These are phyloP conservation scores for Brachypalpus laphriformis DNA, from an alignment of 2,888 invertebrate species.

Conservation along the genomic window DNA sequence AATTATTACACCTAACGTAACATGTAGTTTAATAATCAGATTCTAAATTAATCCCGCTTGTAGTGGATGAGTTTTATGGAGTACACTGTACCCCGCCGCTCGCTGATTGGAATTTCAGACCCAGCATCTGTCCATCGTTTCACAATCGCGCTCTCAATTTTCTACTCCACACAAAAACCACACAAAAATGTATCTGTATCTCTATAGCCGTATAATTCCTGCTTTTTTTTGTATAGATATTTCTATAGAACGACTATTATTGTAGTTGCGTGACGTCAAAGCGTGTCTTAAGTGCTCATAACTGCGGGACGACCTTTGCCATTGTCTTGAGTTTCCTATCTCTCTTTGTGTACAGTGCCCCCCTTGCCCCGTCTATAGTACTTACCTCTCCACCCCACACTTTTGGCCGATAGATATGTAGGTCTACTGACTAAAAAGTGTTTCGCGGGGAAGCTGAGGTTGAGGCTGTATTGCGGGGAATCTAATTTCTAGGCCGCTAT, in stretches of 20 bases:
- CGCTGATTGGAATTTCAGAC: slow-evolving; percentile 5
- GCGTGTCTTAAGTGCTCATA: slow-evolving; percentile 29
- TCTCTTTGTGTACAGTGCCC: slow-evolving; percentile 8
- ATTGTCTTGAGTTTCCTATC: slow-evolving; percentile 50
- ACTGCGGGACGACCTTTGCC: slow-evolving; percentile 56
- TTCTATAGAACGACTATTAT: neutral
- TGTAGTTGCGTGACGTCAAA: slow-evolving; percentile 54
- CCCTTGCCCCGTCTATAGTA: neutral
- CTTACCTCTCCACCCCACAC: neutral
- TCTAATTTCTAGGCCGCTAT: slow-evolving; percentile 44
- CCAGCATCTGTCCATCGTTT: neutral
- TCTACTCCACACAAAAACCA: neutral
- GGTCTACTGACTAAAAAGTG: neutral
- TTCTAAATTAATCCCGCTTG: neutral
- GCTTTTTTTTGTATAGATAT: neutral
- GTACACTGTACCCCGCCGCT: neutral
- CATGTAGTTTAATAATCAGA: neutral
- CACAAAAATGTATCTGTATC: neutral
- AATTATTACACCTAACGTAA: slow-evolving; percentile 12
- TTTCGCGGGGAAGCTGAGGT: neutral
- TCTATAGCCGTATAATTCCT: neutral
- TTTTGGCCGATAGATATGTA: neutral
- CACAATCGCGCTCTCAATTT: neutral
- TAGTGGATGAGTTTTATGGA: neutral
- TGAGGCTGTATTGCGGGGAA: neutral